Base-by-base conservation (phyloP, 2,888 invertebrate species). In the Limnephilus lunatus region DNA sequence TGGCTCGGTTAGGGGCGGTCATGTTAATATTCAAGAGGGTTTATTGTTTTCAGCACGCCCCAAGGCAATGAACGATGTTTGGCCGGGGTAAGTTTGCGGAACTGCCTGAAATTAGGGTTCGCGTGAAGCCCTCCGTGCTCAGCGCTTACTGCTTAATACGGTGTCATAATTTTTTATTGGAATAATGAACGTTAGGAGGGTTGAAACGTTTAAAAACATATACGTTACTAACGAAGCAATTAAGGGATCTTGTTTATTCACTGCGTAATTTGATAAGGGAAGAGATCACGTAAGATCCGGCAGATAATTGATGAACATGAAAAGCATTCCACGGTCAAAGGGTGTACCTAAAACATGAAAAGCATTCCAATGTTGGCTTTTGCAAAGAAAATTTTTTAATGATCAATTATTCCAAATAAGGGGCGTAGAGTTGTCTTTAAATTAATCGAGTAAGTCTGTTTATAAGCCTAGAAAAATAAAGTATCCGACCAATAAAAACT, bases 11-110 rank as follows among this genome's bases (percentile, higher is more conserved):
- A 68, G 68, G 68, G 68, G 68, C 68, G 68, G 68, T 68, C 14
- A 32, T 32, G 83, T 83, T 83, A 83, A 83, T 83, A 83, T 83
- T 83, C 83, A 83, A 32, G 83, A 83, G 83, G 83, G 83, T 83
- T 83, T 83, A 83, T 83, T 83, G 83, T 83, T 83, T 83, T 83
- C 83, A 83, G 83, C 83, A 39, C 32, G 83, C 31, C 83, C 35
- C 83, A 9, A 32, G 25, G 83, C 83, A 39, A 39, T 83, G 83
- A 83, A 32, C 83, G 39, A 83, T 83, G 83, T 83, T 83, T 83
- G 83, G 31, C 35, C 35, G 25, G 83, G 39, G 19, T 19, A 83
- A 32, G 83, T 83, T 35, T 83, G 83, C 83, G 35, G 25, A 83
- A 83, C 35, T 83, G 83, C 83, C 35, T 9, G 83, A 83, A 83